phyloP scores from a whole-genome alignment of 1,140 invertebrate genomes.

The Augochlora pura region DNA sequence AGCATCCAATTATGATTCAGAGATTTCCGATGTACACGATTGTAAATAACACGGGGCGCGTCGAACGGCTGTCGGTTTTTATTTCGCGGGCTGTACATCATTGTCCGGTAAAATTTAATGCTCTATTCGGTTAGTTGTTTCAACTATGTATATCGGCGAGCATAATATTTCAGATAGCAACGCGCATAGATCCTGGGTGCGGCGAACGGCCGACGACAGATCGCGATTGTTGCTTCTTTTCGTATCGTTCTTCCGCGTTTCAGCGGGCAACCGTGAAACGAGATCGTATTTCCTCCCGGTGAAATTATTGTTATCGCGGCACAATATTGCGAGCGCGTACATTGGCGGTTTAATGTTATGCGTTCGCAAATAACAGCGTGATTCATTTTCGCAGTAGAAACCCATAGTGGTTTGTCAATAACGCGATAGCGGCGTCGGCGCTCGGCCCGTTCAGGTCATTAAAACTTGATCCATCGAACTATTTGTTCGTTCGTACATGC shows the following conservation, averaged over 20 bases:
- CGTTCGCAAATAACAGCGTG: constrained; percentile 66
- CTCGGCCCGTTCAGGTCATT: constrained; percentile 66
- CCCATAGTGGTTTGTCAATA: constrained; percentile 67
- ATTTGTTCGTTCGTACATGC: constrained; percentile 65
- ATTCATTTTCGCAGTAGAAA: constrained; percentile 66
- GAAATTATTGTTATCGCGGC: constrained; percentile 65
- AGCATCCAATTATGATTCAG: background rate
- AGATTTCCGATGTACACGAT: background rate
- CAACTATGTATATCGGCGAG: background rate
- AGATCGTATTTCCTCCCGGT: constrained; percentile 42
- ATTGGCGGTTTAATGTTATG: constrained; percentile 63
- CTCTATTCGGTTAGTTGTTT: constrained; percentile 16
- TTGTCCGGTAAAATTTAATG: background rate
- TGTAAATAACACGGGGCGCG: background rate
- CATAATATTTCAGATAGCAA: constrained; percentile 13
- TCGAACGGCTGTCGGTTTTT: background rate
- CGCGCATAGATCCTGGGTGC: background rate
- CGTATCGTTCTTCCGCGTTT: constrained; percentile 3
- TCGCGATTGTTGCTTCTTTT: background rate
- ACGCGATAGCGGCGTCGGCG: constrained; percentile 66
- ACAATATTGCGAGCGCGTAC: constrained; percentile 45
- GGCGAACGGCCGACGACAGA: background rate
- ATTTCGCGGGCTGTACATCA: background rate
- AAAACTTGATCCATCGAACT: constrained; percentile 70
- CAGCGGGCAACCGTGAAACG: background rate